Conservation (phyloP, 2,888 invertebrate species). For the Amiota minor region DNA sequence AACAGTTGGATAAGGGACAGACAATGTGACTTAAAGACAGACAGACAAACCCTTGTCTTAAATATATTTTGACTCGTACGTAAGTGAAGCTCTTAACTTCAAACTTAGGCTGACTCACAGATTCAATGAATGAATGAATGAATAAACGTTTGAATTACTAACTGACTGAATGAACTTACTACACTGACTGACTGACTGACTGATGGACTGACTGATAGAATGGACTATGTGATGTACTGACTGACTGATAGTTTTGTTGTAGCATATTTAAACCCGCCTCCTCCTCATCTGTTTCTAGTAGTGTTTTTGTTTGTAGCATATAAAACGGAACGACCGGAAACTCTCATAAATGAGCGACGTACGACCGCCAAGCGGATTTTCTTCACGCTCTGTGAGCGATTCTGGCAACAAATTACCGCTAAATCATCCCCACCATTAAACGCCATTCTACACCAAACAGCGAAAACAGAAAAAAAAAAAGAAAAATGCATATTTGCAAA, state of each 20-base stretch:
- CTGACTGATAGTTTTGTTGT: neutral
- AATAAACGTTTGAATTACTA: constrained; percentile 22
- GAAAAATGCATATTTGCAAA: neutral
- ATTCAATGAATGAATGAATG: constrained; percentile 38
- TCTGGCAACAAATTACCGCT: constrained; percentile 35
- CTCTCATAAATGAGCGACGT: constrained; percentile 58
- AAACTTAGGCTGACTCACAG: constrained; percentile 50
- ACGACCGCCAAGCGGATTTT: constrained; percentile 38
- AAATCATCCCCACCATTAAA: neutral
- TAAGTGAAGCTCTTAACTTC: constrained; percentile 37
- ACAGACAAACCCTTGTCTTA: constrained; percentile 33
- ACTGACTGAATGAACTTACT: neutral
- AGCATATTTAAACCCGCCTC: neutral
- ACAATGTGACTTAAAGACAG: neutral
- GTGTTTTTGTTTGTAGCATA: neutral
- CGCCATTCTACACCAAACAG: neutral
- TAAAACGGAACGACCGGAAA: constrained; percentile 59
- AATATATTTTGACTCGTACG: constrained; percentile 16
- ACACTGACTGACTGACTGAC: neutral
- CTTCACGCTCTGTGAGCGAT: constrained; percentile 60
- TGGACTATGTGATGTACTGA: neutral
- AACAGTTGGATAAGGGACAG: neutral
- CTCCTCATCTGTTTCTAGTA: neutral
- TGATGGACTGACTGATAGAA: neutral
- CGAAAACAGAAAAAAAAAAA: neutral